Evolutionary conservation across 64 coral and sea anemone species (phyloP).

Genomic region (Stylophora pistillata): DNA sequence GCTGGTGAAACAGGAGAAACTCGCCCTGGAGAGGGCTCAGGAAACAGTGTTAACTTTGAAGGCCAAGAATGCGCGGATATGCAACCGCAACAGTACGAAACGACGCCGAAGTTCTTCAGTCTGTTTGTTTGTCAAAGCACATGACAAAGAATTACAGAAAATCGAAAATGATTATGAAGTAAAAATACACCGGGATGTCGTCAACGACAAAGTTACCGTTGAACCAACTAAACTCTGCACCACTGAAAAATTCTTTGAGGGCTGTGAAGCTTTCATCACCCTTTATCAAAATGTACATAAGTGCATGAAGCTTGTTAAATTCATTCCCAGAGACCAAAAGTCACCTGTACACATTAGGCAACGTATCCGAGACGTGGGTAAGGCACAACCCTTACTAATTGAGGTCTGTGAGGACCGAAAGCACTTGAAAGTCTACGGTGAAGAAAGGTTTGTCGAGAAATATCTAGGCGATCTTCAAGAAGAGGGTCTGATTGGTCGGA

Average conservation of each 20-base stretch:
- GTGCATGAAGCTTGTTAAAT: neutral
- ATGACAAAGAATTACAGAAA: neutral
- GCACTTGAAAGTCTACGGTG: neutral
- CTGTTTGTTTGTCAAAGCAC: neutral
- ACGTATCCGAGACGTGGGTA: neutral
- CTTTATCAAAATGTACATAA: neutral
- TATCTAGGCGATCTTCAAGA: neutral
- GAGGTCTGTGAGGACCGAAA: neutral
- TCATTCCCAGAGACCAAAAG: neutral
- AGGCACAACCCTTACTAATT: neutral
- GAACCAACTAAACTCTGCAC: neutral
- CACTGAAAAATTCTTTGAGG: neutral
- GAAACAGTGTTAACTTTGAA: neutral
- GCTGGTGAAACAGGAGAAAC: too few relatives aligned
- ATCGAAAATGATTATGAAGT: neutral
- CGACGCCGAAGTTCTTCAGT: neutral
- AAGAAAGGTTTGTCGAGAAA: neutral
- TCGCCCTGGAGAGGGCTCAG: neutral
- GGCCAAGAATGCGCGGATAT: neutral
- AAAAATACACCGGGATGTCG: neutral
- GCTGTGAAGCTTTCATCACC: neutral
- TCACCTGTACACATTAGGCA: neutral
- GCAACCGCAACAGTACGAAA: conserved; percentile 1
- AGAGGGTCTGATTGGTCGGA: neutral
- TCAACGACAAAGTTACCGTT: neutral